Conservation (phyloP, 2,113 vertebrate genomes). For the Hepsetus odoe region DNA sequence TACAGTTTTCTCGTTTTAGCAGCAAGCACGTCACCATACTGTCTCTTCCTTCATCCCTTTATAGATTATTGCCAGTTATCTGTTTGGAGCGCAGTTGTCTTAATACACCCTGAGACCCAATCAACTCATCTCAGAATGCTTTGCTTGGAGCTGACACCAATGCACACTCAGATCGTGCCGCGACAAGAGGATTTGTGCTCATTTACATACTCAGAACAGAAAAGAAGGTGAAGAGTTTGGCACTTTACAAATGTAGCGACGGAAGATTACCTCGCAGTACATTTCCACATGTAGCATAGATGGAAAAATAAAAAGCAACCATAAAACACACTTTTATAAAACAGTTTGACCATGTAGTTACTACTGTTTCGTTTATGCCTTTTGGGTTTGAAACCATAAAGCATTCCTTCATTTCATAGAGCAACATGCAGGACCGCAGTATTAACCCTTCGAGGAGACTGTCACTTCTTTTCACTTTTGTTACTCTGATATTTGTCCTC, state of each 20-base stretch:
- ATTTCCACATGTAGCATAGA: constrained; percentile 39
- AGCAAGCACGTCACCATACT: constrained; percentile 46
- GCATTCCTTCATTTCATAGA: constrained; percentile 79
- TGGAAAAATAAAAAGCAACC: constrained; percentile 41
- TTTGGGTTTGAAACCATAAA: constrained; percentile 67
- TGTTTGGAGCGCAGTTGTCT: constrained; percentile 48
- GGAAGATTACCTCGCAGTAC: constrained; percentile 49
- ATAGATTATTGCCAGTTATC: constrained; percentile 51
- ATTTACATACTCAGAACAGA: constrained; percentile 29
- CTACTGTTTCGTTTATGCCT: constrained; percentile 54
- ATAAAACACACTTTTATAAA: constrained; percentile 32
- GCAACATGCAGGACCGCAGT: constrained; percentile 40
- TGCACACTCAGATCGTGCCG: constrained; percentile 35
- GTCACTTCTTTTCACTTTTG: constrained; percentile 33
- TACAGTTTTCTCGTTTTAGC: constrained; percentile 52
- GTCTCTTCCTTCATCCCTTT: constrained; percentile 33
- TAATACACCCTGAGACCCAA: constrained; percentile 52
- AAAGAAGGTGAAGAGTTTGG: constrained; percentile 48
- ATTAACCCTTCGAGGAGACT: constrained; percentile 17
- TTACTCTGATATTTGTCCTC: background rate
- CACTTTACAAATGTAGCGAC: constrained; percentile 49
- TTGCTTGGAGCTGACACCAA: constrained; percentile 37
- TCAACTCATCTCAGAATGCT: constrained; percentile 45
- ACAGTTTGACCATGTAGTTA: constrained; percentile 57
- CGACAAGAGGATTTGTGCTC: constrained; percentile 34